Evolutionary conservation across 2,797 vertebrate species (phyloP), one percentile per base, ranked within the genome.

Genomic region (Helostoma temminkii): DNA sequence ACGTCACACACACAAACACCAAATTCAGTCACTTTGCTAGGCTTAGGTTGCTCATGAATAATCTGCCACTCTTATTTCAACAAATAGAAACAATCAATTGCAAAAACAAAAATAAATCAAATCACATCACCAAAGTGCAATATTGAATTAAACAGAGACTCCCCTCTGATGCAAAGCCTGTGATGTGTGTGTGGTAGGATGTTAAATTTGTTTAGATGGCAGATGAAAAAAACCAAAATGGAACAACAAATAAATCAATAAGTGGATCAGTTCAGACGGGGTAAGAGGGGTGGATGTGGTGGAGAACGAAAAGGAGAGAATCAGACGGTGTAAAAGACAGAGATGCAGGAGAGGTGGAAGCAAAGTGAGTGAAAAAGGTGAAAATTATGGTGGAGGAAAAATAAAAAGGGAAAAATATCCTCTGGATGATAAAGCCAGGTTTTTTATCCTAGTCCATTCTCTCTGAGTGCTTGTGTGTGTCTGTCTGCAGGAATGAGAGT

Each of bases 401-500:
- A 74, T 4, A 41, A 41, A 41, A 57, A 68, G 30, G 21, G 36
- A 28, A 18, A 1, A 26, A 81, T 74, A 78, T 87, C 84, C 80
- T 79, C 58, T 66, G 74, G 68, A 73, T 64, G 82, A 69, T 46
- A 9, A 84, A 72, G 73, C 71, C 65, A 66, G 74, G 11, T 70
- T 72, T 67, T 74, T 24, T n/a, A 67, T 63, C 68, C 79, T 81
- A 82, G 88, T 91, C 90, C 86, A 88, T 91, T 89, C 80, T 90
- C 81, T 88, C 71, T 81, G 86, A 81, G 77, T 85, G 83, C 70
- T 82, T 87, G 88, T 89, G 88, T 88, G 83, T 75, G 88, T 92
- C 78, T 89, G 84, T 85, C 76, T 70, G 83, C 66, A 39, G 71
- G 66, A 83, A 71, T 55, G 69, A 81, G 76, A 83, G 82, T 75